A percentile compares a stretch with the other conserved stretches of the same genome.
Conservation (phyloP, 2,797 vertebrate species). For the Triplophysa yarkandensis region DNA sequence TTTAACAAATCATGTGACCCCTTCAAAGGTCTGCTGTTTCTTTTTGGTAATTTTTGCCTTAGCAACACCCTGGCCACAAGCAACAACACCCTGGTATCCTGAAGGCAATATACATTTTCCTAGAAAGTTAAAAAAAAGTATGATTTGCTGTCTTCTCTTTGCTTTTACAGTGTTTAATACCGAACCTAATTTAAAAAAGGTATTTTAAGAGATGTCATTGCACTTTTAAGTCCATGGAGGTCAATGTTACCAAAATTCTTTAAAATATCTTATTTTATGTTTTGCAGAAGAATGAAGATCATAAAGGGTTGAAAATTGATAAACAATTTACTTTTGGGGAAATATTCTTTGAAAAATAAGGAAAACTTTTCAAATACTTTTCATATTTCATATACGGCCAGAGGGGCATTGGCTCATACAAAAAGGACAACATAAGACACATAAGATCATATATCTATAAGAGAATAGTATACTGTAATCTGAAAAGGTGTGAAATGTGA, state of each 20-base stretch:
- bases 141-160: too few species aligned
- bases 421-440: neutral
- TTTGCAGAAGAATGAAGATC: too few species aligned
- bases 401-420: neutral
- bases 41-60: neutral
- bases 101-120: neutral
- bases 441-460: conserved; percentile 6
- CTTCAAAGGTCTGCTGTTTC: neutral
- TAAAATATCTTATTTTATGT: too few species aligned
- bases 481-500: neutral
- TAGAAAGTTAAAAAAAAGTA: too few species aligned
- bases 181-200: neutral
- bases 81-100: neutral
- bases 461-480: neutral
- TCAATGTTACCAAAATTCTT: too few species aligned
- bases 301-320: too few species aligned
- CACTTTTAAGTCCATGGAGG: too few species aligned
- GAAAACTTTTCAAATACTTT: too few species aligned
- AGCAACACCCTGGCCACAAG: neutral
- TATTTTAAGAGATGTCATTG: too few species aligned
- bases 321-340: too few species aligned
- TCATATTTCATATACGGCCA: conserved; percentile 13
- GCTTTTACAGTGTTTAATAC: neutral
- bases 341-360: neutral
- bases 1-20: too few species aligned